Evolutionary conservation across 2,888 invertebrate species (phyloP).

Genomic region (Megalurothrips usitatus): DNA sequence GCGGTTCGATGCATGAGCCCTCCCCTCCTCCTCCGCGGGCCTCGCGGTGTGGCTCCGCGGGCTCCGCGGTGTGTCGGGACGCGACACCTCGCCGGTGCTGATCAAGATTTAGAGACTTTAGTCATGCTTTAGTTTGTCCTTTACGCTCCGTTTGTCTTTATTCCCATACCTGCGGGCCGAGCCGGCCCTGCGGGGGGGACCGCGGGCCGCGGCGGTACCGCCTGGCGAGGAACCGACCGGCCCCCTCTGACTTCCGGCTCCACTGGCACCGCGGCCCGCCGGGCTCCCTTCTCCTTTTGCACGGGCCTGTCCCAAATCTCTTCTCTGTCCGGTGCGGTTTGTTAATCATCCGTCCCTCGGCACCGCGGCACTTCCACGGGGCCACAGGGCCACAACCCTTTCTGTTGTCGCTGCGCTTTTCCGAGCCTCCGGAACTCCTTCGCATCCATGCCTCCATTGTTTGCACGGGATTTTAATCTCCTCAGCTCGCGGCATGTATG

Average conservation of each 20-base stretch:
- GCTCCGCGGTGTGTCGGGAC: neutral
- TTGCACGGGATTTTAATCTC: neutral
- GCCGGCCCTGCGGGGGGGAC: too few relatives aligned
- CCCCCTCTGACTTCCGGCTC: neutral
- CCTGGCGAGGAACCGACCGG: neutral
- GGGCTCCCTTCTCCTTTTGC: neutral
- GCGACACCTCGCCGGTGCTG: constrained; percentile 20
- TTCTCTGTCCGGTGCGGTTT: neutral
- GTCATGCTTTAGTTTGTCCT: constrained; percentile 20
- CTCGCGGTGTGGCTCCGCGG: neutral
- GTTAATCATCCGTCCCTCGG: neutral
- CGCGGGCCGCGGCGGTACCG: neutral
- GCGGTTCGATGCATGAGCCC: constrained; percentile 11
- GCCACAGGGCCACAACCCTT: neutral
- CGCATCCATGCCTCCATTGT: neutral
- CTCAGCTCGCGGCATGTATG: neutral
- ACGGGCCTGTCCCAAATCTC: neutral
- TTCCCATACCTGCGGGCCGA: constrained; percentile 17
- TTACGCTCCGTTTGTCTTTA: constrained; percentile 24
- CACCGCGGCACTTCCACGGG: neutral
- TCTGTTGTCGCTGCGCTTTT: constrained; percentile 9
- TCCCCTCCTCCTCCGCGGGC: neutral
- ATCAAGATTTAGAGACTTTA: constrained; percentile 27
- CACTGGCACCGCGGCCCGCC: too few relatives aligned
- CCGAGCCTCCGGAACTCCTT: neutral